Evolutionary conservation across 2,113 vertebrate species (phyloP).

Genomic region (Rhizomys pruinosus): DNA sequence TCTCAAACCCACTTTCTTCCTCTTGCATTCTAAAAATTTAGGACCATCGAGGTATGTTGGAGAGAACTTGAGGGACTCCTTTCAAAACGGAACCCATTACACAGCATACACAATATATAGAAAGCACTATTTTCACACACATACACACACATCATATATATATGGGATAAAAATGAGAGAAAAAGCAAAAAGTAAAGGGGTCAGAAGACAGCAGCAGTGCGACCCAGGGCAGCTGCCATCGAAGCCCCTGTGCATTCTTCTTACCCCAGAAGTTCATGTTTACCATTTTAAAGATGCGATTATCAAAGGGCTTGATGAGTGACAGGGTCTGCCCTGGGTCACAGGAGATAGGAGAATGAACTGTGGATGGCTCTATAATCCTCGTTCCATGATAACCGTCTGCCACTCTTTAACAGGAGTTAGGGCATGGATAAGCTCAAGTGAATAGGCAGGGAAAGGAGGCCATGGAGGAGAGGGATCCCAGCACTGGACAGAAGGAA

Average conservation of each 20-base stretch:
- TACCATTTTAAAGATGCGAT: neutral
- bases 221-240: neutral
- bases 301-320: conserved; percentile 31
- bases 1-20: conserved; percentile 10
- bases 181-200: neutral
- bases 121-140: neutral
- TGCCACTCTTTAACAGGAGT: neutral
- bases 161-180: neutral
- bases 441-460: neutral
- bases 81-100: neutral
- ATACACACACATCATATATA: too few species aligned
- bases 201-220: neutral
- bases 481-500: neutral
- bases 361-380: conserved; percentile 40
- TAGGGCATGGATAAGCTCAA: conserved; percentile 20
- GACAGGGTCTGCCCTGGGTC: neutral
- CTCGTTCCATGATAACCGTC: conserved; percentile 8
- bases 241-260: neutral
- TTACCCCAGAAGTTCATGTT: neutral
- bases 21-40: neutral
- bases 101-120: neutral
- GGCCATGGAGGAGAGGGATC: too few species aligned
- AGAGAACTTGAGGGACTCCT: neutral
- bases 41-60: neutral
- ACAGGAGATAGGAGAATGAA: neutral